Conservation (phyloP, 2,113 vertebrate species). For the Lathamus discolor region DNA sequence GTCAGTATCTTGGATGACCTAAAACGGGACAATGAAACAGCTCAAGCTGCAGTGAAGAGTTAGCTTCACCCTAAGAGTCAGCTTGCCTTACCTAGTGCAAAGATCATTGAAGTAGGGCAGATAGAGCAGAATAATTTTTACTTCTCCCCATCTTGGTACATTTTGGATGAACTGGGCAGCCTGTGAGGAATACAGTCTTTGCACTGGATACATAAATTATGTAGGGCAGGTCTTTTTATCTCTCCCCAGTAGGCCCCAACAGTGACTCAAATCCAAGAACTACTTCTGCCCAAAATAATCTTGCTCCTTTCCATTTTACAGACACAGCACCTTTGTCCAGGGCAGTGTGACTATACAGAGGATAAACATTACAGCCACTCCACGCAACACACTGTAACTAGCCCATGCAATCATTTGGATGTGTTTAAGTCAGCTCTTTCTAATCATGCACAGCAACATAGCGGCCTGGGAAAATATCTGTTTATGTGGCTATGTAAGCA, state of each 20-base stretch:
- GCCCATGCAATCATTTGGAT: not conserved
- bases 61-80: not conserved
- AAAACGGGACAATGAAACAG: not conserved
- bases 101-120: not conserved
- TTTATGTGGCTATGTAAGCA: not conserved
- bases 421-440: conserved; percentile 10
- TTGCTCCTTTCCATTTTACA: not conserved
- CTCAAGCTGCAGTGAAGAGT: not conserved
- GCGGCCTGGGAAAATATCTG: not conserved
- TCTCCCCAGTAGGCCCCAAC: not conserved
- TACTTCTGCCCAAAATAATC: not conserved
- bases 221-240: not conserved
- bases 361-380: not conserved
- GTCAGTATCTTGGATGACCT: not conserved
- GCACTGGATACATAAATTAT: not conserved
- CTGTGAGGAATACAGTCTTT: not conserved
- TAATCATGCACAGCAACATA: not conserved
- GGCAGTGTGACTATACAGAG: not conserved
- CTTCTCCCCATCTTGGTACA: not conserved
- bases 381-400: not conserved
- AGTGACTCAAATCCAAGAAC: not conserved
- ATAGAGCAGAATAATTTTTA: not conserved
- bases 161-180: not conserved
- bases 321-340: not conserved
- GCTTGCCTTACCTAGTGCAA: not conserved